phyloP scores from a whole-genome alignment of 2,888 invertebrate genomes.

The Eupeodes luniger region DNA sequence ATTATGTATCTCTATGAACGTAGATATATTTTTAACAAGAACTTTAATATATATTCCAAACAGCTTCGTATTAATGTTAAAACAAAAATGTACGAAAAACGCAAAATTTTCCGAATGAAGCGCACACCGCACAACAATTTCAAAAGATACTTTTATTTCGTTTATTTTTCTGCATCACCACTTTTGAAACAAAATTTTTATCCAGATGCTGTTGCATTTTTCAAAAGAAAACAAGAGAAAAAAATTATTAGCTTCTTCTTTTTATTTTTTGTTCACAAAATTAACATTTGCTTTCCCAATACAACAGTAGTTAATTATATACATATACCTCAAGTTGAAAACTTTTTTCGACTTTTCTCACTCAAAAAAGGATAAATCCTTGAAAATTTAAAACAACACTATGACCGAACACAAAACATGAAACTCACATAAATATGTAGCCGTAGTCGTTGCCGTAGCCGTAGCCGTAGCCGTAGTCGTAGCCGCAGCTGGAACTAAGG shows the following conservation, averaged over 20 bases:
- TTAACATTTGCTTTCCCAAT: slow-evolving; percentile 49
- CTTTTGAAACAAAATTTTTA: slow-evolving; percentile 43
- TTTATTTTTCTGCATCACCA: slow-evolving; percentile 29
- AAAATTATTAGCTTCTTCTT: not conserved
- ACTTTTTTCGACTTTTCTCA: slow-evolving; percentile 41
- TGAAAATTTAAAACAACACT: slow-evolving; percentile 51
- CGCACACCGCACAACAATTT: slow-evolving; percentile 23
- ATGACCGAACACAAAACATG: slow-evolving; percentile 40
- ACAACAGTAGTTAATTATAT: slow-evolving; percentile 30
- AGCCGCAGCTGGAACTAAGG: slow-evolving; percentile 38
- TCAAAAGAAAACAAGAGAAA: not conserved
- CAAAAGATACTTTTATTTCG: slow-evolving; percentile 35
- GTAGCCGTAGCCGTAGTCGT: slow-evolving; percentile 50
- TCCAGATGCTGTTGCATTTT: slow-evolving; percentile 34
- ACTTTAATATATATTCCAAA: slow-evolving; percentile 52
- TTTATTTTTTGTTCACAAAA: slow-evolving; percentile 1
- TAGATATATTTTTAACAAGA: slow-evolving; percentile 18
- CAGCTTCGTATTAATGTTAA: slow-evolving; percentile 21
- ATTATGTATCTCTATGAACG: not conserved
- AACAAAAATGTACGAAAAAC: slow-evolving; percentile 52
- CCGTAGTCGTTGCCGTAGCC: slow-evolving; percentile 47
- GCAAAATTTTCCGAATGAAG: slow-evolving; percentile 32
- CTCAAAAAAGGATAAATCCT: slow-evolving; percentile 57
- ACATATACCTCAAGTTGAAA: slow-evolving; percentile 25
- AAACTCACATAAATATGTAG: slow-evolving; percentile 47